Evolutionary conservation across 2,113 vertebrate species (phyloP).

Genomic region (Anguilla japonica): DNA sequence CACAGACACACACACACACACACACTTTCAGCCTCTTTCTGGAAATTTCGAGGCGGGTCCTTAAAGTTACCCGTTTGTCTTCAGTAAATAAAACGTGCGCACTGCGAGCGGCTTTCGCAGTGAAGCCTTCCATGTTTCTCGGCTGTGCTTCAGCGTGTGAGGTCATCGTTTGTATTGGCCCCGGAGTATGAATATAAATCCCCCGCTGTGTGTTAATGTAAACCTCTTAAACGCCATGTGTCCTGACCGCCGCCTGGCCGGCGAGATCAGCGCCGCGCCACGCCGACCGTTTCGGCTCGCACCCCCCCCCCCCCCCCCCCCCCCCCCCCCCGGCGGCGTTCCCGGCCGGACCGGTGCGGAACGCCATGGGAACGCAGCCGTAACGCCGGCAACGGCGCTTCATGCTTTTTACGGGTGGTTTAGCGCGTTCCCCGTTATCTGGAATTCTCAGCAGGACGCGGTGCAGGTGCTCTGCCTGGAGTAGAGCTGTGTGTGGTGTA

Average conservation of each 20-base stretch:
- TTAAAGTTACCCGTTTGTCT: too few species aligned
- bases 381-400: not conserved
- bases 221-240: not conserved
- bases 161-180: too few species aligned
- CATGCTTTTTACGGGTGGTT: not conserved
- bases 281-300: not conserved
- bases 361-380: not conserved
- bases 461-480: not conserved
- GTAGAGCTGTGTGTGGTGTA: too few species aligned
- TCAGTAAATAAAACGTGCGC: too few species aligned
- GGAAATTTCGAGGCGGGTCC: too few species aligned
- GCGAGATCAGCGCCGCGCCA: not conserved
- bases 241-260: not conserved
- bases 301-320: too few species aligned
- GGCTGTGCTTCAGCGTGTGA: not conserved
- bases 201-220: constrained; percentile 3
- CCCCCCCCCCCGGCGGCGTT: not conserved
- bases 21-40: not conserved
- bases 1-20: not conserved
- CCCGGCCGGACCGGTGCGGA: not conserved
- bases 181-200: too few species aligned
- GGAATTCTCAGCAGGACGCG: not conserved
- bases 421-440: not conserved
- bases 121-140: not conserved
- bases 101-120: not conserved